Conservation (phyloP, 1,140 invertebrate genomes). For the Bombus waltoni region DNA sequence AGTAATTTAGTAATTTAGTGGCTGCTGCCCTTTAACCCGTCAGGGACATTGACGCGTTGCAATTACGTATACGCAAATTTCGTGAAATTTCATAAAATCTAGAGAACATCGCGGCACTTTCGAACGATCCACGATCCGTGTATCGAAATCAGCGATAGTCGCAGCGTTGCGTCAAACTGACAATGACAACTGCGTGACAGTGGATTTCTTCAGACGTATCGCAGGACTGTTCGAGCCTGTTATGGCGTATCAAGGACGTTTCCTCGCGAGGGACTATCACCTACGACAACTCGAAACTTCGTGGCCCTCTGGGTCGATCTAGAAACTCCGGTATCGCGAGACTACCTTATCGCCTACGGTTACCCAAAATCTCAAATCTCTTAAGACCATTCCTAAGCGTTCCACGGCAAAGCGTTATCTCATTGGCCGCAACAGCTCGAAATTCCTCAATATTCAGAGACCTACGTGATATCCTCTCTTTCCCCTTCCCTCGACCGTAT, state of each 20-base stretch:
- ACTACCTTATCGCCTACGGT: background rate
- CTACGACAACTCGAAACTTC: background rate
- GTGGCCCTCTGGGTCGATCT: background rate
- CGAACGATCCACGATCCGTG: too few species aligned
- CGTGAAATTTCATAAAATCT: too few species aligned
- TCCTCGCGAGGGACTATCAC: too few species aligned
- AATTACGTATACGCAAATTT: too few species aligned
- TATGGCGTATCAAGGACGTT: background rate
- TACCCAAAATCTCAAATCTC: background rate
- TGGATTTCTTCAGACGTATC: background rate
- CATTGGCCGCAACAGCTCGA: background rate
- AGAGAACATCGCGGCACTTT: too few species aligned
- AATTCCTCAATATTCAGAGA: background rate
- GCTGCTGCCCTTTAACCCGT: too few species aligned
- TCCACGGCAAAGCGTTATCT: background rate
- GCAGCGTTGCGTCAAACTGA: too few species aligned
- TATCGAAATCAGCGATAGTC: too few species aligned
- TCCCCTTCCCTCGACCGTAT: background rate
- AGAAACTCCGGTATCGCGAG: background rate
- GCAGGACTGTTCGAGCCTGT: background rate
- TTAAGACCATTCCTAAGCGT: background rate
- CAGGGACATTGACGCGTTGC: too few species aligned
- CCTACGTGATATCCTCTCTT: background rate
- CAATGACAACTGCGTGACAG: too few species aligned
- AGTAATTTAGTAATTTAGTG: too few species aligned